These are phyloP conservation scores for Zaprionus vittiger DNA, from an alignment of 1,140 invertebrate genomes.

Conservation along the genomic window DNA sequence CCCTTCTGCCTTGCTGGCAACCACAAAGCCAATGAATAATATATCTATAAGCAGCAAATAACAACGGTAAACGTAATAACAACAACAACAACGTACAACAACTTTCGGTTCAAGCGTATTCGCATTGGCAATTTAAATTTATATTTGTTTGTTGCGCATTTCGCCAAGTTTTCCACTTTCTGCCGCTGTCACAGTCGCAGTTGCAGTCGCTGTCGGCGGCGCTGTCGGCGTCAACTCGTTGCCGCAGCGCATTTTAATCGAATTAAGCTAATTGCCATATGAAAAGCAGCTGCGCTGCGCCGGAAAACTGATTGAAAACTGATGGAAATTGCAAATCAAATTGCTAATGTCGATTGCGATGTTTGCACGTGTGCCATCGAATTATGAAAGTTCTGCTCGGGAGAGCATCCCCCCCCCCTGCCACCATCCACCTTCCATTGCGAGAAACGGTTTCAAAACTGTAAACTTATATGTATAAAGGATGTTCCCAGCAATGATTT, in stretches of 20 bases:
- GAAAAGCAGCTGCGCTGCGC: constrained; percentile 45
- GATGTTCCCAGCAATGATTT: constrained; percentile 22
- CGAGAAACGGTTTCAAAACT: background rate
- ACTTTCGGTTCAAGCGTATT: constrained; percentile 16
- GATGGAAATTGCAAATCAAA: constrained; percentile 59
- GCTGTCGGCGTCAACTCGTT: background rate
- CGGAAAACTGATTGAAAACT: constrained; percentile 63
- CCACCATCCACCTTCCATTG: background rate
- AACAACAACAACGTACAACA: constrained; percentile 4
- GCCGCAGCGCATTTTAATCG: constrained; percentile 62
- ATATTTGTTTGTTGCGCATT: constrained; percentile 21
- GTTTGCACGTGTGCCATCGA: constrained; percentile 14
- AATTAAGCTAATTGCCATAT: constrained; percentile 76
- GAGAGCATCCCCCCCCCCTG: too few species aligned
- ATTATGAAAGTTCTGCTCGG: background rate
- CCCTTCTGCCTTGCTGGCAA: background rate
- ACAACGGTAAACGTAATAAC: constrained; percentile 12
- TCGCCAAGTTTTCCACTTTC: constrained; percentile 10
- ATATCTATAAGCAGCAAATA: constrained; percentile 37
- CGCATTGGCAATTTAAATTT: constrained; percentile 34
- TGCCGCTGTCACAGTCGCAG: constrained; percentile 6
- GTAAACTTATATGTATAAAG: background rate
- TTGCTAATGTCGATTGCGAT: constrained; percentile 35
- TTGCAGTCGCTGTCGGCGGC: background rate
- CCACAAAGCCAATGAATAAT: constrained; percentile 45